Percentiles rank a stretch among this genome's conserved stretches.
Evolutionary conservation across 2,113 vertebrate genomes (phyloP).

Genomic region (Cyprinodon variegatus): DNA sequence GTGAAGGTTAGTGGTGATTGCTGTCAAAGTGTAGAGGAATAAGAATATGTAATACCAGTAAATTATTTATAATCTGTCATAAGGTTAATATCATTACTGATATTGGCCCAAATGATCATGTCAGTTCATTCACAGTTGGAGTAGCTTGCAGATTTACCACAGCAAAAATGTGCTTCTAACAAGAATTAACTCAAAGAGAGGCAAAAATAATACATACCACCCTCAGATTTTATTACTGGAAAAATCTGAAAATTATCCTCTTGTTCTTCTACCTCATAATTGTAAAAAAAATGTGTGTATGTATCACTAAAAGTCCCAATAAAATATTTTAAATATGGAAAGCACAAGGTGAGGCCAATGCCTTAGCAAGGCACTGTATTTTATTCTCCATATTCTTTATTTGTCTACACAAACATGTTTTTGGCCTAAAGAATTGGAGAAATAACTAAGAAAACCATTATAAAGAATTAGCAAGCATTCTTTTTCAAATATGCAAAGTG

Average conservation of each 20-base stretch:
- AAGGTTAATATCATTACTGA: neutral
- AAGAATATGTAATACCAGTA: too few species aligned
- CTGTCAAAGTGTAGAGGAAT: too few species aligned
- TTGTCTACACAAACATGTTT: neutral
- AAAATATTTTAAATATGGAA: neutral
- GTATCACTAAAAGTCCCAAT: neutral
- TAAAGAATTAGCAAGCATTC: slow-evolving; percentile 37
- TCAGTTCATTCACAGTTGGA: neutral
- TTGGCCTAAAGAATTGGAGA: slow-evolving; percentile 7
- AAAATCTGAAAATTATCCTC: neutral
- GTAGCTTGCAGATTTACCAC: neutral
- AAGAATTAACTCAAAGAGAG: too few species aligned
- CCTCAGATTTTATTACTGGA: neutral
- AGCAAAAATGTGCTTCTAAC: neutral
- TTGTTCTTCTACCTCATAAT: neutral
- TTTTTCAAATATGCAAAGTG: slow-evolving; percentile 67
- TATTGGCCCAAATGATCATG: neutral
- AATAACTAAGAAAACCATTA: slow-evolving; percentile 6
- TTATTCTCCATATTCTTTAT: neutral
- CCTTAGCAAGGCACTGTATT: neutral
- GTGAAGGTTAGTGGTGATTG: too few species aligned
- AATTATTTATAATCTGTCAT: too few species aligned
- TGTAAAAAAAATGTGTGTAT: neutral
- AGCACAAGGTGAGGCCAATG: neutral
- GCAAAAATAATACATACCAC: neutral